Conservation (phyloP, 2,797 vertebrate species). For the Sciurus carolinensis region DNA sequence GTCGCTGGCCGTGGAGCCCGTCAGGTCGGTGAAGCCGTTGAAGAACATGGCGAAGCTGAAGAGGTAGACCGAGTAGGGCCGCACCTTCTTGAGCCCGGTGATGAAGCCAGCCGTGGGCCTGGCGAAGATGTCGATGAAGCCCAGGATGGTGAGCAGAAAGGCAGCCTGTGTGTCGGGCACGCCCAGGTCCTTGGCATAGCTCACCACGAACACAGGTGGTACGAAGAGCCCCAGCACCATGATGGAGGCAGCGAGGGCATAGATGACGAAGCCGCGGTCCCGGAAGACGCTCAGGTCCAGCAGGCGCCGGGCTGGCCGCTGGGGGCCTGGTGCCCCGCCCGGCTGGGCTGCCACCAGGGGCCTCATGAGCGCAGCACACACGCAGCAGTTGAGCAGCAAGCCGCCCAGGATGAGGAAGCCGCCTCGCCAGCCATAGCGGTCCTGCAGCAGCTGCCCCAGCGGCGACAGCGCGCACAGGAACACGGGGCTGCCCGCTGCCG, state of each 20-base stretch:
- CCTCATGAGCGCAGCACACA: slow-evolving; percentile 96
- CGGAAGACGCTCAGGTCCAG: slow-evolving; percentile 96
- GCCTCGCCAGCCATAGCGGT: slow-evolving; percentile 95
- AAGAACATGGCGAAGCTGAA: slow-evolving; percentile 97
- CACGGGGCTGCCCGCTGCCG: slow-evolving; percentile 97
- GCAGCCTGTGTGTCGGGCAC: slow-evolving; percentile 94
- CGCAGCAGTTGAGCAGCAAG: slow-evolving; percentile 97
- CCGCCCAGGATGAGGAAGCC: slow-evolving; percentile 97
- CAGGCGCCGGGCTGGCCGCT: slow-evolving; percentile 89
- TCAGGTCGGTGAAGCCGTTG: slow-evolving; percentile 95
- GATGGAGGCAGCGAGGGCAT: slow-evolving; percentile 94
- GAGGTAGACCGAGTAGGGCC: slow-evolving; percentile 95
- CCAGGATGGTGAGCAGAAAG: slow-evolving; percentile 95
- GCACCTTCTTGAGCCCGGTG: slow-evolving; percentile 93
- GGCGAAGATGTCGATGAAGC: slow-evolving; percentile 97
- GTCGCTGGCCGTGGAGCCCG: slow-evolving; percentile 90
- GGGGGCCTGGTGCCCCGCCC: slow-evolving; percentile 62
- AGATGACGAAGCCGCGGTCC: slow-evolving; percentile 95
- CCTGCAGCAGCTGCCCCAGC: slow-evolving; percentile 94
- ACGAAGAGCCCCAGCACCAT: slow-evolving; percentile 99
- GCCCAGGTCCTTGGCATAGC: slow-evolving; percentile 95
- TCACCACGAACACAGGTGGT: slow-evolving; percentile 97
- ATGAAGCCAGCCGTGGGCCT: slow-evolving; percentile 95
- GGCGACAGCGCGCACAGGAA: slow-evolving; percentile 96
- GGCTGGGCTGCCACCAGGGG: slow-evolving; percentile 91